Conservation (phyloP, 2,888 invertebrate genomes). For the Calliphora vomitoria region DNA sequence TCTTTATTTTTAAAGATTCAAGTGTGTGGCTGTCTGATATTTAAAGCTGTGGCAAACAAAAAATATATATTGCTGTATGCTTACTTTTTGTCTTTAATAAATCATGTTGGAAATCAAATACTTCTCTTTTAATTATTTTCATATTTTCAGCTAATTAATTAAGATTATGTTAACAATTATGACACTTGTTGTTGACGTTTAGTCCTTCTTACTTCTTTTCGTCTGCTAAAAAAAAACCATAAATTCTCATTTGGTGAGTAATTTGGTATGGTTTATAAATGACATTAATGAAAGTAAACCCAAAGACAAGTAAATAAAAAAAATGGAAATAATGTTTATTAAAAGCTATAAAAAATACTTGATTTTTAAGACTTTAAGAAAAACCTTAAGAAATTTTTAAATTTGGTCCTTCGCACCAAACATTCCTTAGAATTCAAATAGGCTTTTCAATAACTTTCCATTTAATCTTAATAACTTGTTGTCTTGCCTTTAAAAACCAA, state of each 20-base stretch:
- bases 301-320: background rate
- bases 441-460: no score
- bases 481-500: no score
- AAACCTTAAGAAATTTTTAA: no score
- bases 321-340: background rate
- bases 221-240: background rate
- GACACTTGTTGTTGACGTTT: constrained; percentile 38
- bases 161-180: constrained; percentile 47
- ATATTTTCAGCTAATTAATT: constrained; percentile 45
- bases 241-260: constrained; percentile 1
- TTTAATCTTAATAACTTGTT: no score
- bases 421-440: no score
- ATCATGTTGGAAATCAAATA: background rate
- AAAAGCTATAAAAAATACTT: background rate
- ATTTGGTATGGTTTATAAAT: background rate
- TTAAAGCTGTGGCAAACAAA: no score
- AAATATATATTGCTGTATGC: no score
- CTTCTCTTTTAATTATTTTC: background rate
- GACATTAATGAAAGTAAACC: background rate
- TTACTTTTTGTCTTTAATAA: background rate
- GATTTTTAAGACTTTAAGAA: no score
- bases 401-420: no score
- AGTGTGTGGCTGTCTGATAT: no score
- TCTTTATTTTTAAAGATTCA: no score
- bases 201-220: background rate